Evolutionary conservation across 2,113 vertebrate genomes (phyloP).

Genomic region (Daphoenositta chrysoptera): DNA sequence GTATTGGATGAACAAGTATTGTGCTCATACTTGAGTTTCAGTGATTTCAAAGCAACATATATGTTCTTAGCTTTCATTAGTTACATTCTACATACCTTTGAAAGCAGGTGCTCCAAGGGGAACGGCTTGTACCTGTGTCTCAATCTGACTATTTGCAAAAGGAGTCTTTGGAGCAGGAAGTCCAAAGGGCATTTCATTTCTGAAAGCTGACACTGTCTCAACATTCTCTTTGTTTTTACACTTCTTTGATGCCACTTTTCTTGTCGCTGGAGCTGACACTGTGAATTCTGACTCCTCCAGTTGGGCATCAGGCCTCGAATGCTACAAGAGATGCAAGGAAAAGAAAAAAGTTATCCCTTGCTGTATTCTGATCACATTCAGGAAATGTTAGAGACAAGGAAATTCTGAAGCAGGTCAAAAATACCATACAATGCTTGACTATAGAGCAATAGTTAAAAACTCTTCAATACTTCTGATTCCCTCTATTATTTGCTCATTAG

Average conservation of each 20-base stretch:
- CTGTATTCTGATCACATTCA: background rate
- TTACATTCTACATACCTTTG: conserved; percentile 59
- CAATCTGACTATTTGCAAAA: conserved; percentile 62
- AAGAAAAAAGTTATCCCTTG: background rate
- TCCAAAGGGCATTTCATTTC: conserved; percentile 67
- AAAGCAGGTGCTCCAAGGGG: conserved; percentile 55
- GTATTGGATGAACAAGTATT: background rate
- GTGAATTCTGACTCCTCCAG: conserved; percentile 28
- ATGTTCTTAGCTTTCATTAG: background rate
- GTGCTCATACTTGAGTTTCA: background rate
- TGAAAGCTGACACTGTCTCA: conserved; percentile 13
- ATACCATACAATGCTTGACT: background rate
- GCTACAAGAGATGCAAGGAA: background rate
- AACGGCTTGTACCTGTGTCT: conserved; percentile 63
- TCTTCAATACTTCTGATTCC: background rate
- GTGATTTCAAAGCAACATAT: background rate
- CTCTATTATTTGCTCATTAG: background rate
- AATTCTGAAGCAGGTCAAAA: background rate
- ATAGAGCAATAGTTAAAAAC: background rate
- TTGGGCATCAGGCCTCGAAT: conserved; percentile 12
- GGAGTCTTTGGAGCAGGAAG: conserved; percentile 79
- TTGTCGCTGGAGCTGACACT: conserved; percentile 46
- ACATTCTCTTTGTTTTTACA: conserved; percentile 84
- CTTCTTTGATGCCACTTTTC: conserved; percentile 58
- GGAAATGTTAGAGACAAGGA: background rate